phyloP scores from a whole-genome alignment of 2,113 vertebrate species.

The Acanthochromis polyacanthus region DNA sequence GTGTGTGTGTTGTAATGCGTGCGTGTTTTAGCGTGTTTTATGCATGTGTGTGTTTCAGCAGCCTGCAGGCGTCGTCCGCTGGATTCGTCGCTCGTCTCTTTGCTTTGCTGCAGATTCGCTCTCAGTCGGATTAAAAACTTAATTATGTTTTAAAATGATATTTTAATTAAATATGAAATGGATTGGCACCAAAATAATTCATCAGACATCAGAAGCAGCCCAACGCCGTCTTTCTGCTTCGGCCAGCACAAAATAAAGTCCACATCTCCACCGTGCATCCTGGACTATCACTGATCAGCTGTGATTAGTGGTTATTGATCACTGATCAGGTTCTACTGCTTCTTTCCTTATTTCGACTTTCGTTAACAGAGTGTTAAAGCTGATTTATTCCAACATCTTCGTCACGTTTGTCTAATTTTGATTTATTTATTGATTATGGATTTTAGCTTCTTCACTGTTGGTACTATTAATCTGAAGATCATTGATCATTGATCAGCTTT shows the following conservation, averaged over 20 bases:
- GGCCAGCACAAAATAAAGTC: constrained; percentile 91
- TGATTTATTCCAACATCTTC: too few species aligned
- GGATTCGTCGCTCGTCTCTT: constrained; percentile 14
- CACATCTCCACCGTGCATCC: constrained; percentile 32
- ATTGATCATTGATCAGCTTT: too few species aligned
- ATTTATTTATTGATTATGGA: too few species aligned
- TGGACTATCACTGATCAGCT: neutral
- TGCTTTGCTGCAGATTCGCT: constrained; percentile 80
- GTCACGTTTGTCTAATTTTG: too few species aligned
- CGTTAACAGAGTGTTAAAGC: too few species aligned
- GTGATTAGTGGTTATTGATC: constrained; percentile 36
- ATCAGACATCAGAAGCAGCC: constrained; percentile 90
- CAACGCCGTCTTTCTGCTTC: constrained; percentile 90
- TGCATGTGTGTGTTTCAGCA: constrained; percentile 13
- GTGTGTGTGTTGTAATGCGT: too few species aligned
- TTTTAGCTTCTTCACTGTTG: too few species aligned
- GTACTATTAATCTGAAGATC: too few species aligned
- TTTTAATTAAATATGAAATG: constrained; percentile 99
- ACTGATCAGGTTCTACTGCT: too few species aligned
- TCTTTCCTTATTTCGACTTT: too few species aligned
- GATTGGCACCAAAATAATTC: constrained; percentile 98
- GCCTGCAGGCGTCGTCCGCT: constrained; percentile 43
- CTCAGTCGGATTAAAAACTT: constrained; percentile 94
- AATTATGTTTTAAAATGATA: constrained; percentile 99
- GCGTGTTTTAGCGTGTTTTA: constrained; percentile 13